These are phyloP conservation scores for Anas acuta DNA, from an alignment of 2,797 vertebrate genomes.

Conservation along the genomic window DNA sequence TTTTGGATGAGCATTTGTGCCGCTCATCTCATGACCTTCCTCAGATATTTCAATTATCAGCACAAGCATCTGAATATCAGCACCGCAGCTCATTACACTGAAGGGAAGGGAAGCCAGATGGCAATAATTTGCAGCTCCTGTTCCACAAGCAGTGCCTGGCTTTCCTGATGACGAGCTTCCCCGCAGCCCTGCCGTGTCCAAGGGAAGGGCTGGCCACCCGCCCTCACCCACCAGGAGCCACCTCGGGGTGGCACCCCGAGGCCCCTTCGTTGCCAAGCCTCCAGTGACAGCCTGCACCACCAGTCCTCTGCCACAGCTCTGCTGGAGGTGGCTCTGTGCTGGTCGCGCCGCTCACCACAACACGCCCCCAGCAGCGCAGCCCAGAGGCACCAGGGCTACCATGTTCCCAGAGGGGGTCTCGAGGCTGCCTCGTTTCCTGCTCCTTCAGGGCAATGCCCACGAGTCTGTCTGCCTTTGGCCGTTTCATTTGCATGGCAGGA, in stretches of 20 bases:
- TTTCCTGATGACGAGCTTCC: not conserved
- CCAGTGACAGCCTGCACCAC: not conserved
- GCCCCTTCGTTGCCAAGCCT: not conserved
- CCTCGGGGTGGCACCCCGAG: not conserved
- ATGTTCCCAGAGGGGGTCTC: no score
- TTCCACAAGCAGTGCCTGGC: not conserved
- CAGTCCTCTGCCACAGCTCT: rapidly evolving
- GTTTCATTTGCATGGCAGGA: not conserved
- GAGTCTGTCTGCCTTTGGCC: no score
- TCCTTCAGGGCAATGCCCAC: not conserved
- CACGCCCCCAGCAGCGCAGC: not conserved
- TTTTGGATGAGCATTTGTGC: not conserved
- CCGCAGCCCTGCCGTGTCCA: rapidly evolving
- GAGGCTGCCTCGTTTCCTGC: no score
- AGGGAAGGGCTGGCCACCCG: not conserved
- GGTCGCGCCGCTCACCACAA: not conserved
- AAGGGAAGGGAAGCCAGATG: not conserved
- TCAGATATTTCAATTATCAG: not conserved
- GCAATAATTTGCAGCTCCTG: not conserved
- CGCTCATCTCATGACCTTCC: not conserved
- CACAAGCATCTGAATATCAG: not conserved
- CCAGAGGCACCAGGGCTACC: rapidly evolving
- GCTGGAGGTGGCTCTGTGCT: not conserved
- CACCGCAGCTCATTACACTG: not conserved
- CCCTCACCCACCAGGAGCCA: not conserved